Evolutionary conservation across 2,888 invertebrate genomes (phyloP).

Genomic region (Hypomecis punctinalis): DNA sequence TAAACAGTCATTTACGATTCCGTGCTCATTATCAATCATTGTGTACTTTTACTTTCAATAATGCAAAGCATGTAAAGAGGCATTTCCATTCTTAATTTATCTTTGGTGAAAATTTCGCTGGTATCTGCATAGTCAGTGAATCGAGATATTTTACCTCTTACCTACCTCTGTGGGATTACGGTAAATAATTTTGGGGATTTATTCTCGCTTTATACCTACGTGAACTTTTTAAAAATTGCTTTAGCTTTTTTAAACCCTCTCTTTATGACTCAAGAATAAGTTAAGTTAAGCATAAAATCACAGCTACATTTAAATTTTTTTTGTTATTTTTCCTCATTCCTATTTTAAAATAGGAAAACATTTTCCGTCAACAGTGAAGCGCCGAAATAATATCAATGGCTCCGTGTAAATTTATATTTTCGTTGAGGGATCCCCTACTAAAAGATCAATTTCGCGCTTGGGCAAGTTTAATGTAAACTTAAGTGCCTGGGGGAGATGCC

Average conservation of each 20-base stretch:
- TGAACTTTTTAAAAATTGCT: slow-evolving; percentile 1
- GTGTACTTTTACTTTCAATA: background rate
- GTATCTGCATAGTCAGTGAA: slow-evolving; percentile 52
- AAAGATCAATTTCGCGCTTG: slow-evolving; percentile 85
- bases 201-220: background rate
- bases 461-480: slow-evolving; percentile 83
- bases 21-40: background rate
- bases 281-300: too few relatives aligned
- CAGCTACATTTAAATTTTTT: background rate
- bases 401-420: slow-evolving; percentile 77
- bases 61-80: background rate
- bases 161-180: slow-evolving; percentile 39
- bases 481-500: slow-evolving; percentile 76
- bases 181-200: slow-evolving; percentile 27
- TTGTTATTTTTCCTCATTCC: background rate
- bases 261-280: too few relatives aligned
- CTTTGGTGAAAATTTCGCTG: slow-evolving; percentile 39
- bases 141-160: slow-evolving; percentile 61
- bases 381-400: slow-evolving; percentile 69
- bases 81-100: slow-evolving; percentile 45
- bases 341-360: slow-evolving; percentile 31
- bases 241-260: background rate
- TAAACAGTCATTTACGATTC: background rate
- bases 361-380: slow-evolving; percentile 48
- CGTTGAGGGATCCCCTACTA: slow-evolving; percentile 76